Evolutionary conservation across 2,888 invertebrate genomes (phyloP).

Genomic region (Sphaerophoria taeniata): DNA sequence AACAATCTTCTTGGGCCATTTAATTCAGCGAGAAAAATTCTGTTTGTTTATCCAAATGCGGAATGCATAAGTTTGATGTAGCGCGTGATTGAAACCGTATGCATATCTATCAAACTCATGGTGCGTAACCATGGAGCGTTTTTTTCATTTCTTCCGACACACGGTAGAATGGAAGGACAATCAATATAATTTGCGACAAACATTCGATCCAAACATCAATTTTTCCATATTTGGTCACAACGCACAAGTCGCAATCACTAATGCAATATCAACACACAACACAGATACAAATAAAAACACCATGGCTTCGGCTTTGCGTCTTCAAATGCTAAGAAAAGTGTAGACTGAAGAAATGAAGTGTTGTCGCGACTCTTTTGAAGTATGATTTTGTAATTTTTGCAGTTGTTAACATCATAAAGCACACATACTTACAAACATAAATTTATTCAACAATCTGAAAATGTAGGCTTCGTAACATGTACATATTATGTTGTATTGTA

Average conservation of each 20-base stretch:
- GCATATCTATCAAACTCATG: conserved; percentile 44
- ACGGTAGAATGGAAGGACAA: conserved; percentile 18
- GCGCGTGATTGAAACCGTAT: conserved; percentile 39
- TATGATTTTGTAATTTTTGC: too few relatives aligned
- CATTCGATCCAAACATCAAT: conserved; percentile 5
- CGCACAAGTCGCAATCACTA: not conserved
- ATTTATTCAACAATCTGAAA: too few relatives aligned
- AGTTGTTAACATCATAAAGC: too few relatives aligned
- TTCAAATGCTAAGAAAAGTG: not conserved
- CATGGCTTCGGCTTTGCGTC: not conserved
- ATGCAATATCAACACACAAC: not conserved
- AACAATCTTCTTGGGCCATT: conserved; percentile 51
- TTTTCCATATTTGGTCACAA: conserved; percentile 13
- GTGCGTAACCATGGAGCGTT: conserved; percentile 25
- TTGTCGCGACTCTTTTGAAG: not conserved
- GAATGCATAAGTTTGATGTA: conserved; percentile 46
- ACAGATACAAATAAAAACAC: not conserved
- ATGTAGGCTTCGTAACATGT: too few relatives aligned
- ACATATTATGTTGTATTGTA: too few relatives aligned
- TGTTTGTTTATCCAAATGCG: conserved; percentile 67
- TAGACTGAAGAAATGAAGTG: not conserved
- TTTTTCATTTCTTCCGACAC: conserved; percentile 49
- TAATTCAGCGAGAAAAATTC: conserved; percentile 69
- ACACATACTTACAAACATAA: too few relatives aligned
- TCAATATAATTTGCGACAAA: conserved; percentile 11